Percentiles rank a stretch among this genome's conserved stretches.
Conservation (phyloP, 2,888 invertebrate species). For the Lucinisca nassula region DNA sequence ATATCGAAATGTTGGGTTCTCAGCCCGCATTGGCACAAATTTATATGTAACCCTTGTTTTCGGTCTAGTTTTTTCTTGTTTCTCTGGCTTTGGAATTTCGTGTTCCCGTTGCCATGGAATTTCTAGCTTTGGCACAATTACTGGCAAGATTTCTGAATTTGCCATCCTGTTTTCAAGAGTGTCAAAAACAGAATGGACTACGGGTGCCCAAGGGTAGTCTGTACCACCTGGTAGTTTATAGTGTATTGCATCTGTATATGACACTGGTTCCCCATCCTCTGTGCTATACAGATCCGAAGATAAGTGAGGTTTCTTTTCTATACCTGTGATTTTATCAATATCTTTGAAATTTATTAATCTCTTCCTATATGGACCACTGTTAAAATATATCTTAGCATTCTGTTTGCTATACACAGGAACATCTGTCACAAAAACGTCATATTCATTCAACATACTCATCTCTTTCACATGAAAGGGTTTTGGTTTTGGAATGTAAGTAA, state of each 20-base stretch:
- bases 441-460: not conserved
- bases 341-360: not conserved
- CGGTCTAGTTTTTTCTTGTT: not conserved
- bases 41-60: slow-evolving; percentile 29
- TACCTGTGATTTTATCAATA: not conserved
- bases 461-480: not conserved
- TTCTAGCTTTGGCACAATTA: not conserved
- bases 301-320: not conserved
- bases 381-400: not conserved
- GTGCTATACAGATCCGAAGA: not conserved
- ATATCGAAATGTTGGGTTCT: not conserved
- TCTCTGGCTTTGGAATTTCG: not conserved
- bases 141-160: not conserved
- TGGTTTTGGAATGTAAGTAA: not conserved
- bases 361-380: not conserved
- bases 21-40: slow-evolving; percentile 51
- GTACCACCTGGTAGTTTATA: not conserved
- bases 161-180: not conserved
- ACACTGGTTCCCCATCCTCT: not conserved
- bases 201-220: not conserved
- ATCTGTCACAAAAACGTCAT: not conserved
- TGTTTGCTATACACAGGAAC: not conserved
- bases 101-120: too few species aligned
- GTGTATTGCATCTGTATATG: not conserved
- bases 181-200: not conserved